phyloP scores from a whole-genome alignment of 2,113 vertebrate genomes.

The Corydoras sp. region DNA sequence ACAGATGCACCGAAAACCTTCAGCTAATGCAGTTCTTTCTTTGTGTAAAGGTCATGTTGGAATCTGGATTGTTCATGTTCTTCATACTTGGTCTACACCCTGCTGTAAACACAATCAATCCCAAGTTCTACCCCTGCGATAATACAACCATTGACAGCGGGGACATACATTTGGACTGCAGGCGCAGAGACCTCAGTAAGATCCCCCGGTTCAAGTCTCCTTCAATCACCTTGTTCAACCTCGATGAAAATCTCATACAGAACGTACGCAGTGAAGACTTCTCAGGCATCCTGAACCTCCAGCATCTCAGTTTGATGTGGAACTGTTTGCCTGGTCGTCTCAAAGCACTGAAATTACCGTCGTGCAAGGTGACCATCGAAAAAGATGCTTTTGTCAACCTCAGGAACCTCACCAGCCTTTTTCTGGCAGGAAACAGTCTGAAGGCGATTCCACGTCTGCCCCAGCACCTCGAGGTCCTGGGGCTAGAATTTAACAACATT shows the following conservation, averaged over 20 bases:
- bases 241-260: constrained; percentile 56
- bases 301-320: constrained; percentile 51
- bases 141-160: constrained; percentile 33
- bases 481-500: constrained; percentile 62
- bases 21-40: neutral
- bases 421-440: constrained; percentile 67
- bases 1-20: neutral
- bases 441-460: constrained; percentile 61
- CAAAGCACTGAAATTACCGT: constrained; percentile 26
- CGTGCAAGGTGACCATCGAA: constrained; percentile 57
- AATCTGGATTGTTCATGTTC: constrained; percentile 38
- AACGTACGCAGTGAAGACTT: constrained; percentile 47
- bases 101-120: constrained; percentile 46
- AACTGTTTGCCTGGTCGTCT: constrained; percentile 58
- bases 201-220: constrained; percentile 55
- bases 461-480: constrained; percentile 49
- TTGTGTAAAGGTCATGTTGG: constrained; percentile 48
- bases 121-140: constrained; percentile 66
- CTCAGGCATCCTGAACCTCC: constrained; percentile 57
- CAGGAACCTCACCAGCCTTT: constrained; percentile 48
- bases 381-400: constrained; percentile 53
- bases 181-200: constrained; percentile 43
- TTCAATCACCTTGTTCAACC: constrained; percentile 52
- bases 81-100: constrained; percentile 45
- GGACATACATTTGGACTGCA: constrained; percentile 56